phyloP scores from a whole-genome alignment of 2,113 vertebrate genomes.

The Xenus cinereus region DNA sequence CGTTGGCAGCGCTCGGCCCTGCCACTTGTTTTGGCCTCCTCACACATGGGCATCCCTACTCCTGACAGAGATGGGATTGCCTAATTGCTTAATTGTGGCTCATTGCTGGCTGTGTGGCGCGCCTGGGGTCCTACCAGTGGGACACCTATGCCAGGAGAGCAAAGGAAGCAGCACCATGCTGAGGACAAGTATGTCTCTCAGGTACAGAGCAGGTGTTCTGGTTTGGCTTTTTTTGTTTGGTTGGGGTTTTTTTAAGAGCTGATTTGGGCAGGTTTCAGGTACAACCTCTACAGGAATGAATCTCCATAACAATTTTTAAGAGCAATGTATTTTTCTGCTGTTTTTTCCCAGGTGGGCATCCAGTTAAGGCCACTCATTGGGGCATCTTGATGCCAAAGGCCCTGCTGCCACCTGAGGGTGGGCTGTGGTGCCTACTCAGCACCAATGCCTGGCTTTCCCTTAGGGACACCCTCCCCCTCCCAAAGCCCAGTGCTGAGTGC shows the following conservation, averaged over 20 bases:
- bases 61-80: too few species aligned
- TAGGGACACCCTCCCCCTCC: not conserved
- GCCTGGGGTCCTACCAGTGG: not conserved
- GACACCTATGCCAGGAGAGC: accelerated
- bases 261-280: accelerated
- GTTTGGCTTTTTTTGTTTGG: too few species aligned
- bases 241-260: not conserved
- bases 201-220: too few species aligned
- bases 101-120: accelerated
- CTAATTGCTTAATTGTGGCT: too few species aligned
- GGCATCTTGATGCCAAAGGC: too few species aligned
- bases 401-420: accelerated
- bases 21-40: not conserved
- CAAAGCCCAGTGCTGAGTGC: not conserved
- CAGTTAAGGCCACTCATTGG: not conserved
- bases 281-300: too few species aligned
- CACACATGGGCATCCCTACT: too few species aligned
- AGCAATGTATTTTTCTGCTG: not conserved
- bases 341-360: accelerated
- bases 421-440: not conserved
- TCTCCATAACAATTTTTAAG: not conserved
- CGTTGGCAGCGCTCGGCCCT: accelerated
- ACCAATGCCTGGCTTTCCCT: not conserved
- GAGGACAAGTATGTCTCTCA: accelerated
- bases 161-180: accelerated